Evolutionary conservation across 2,113 vertebrate genomes (phyloP).

Genomic region (Apteryx mantelli): DNA sequence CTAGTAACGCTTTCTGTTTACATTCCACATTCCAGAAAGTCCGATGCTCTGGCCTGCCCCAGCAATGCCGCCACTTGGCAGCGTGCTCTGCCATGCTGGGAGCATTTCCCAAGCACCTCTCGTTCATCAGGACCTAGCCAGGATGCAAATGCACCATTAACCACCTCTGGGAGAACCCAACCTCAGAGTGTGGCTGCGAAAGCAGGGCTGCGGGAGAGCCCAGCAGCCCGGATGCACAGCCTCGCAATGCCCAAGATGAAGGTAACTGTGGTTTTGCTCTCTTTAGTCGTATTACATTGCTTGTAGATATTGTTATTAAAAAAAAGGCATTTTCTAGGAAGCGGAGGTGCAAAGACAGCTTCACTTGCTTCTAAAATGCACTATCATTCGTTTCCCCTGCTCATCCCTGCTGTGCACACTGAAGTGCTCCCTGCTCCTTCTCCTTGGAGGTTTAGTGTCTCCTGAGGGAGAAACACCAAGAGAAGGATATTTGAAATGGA

Average conservation of each 20-base stretch:
- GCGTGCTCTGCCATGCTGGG: not conserved
- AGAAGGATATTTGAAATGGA: not conserved
- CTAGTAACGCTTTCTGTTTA: slow-evolving; percentile 50
- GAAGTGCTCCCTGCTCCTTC: not conserved
- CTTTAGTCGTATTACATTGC: not conserved
- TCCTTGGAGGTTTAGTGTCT: not conserved
- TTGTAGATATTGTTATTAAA: not conserved
- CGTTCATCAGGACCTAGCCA: not conserved
- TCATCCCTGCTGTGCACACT: too few relatives aligned
- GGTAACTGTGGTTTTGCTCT: not conserved
- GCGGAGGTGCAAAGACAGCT: not conserved
- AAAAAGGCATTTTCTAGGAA: not conserved
- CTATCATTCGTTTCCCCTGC: too few relatives aligned
- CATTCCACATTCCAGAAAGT: slow-evolving; percentile 63
- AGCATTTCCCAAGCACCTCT: not conserved
- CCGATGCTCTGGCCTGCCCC: slow-evolving; percentile 13
- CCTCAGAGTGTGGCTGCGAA: not conserved
- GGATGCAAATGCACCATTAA: not conserved
- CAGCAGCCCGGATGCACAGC: not conserved
- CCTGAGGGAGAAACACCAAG: not conserved
- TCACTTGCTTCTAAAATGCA: accelerated
- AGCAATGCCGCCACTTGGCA: not conserved
- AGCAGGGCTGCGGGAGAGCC: not conserved
- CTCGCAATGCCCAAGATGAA: not conserved
- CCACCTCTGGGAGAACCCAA: not conserved